These are phyloP conservation scores for Todus mexicanus DNA, from an alignment of 2,797 vertebrate genomes.

Conservation along the genomic window DNA sequence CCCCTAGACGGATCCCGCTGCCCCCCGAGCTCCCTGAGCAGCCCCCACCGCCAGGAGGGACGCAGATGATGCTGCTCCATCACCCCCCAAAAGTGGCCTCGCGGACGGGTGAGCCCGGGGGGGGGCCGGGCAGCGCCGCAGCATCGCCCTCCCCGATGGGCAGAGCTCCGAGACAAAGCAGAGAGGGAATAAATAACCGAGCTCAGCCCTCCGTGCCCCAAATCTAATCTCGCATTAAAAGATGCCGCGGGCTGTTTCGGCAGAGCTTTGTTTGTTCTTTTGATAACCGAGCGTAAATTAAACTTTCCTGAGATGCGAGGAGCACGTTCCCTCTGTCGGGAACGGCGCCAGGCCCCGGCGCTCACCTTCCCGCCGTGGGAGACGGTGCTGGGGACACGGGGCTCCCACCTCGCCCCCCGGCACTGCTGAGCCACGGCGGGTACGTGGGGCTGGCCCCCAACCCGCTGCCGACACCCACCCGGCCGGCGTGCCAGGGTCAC, in stretches of 20 bases:
- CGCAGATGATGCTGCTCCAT: not conserved
- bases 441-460: not conserved
- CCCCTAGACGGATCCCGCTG: accelerated
- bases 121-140: not conserved
- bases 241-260: conserved; percentile 21
- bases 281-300: conserved; percentile 43
- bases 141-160: not conserved
- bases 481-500: not conserved
- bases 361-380: not conserved
- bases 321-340: not conserved
- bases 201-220: not conserved
- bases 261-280: conserved; percentile 65
- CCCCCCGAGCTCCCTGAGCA: not conserved
- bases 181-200: conserved; percentile 29
- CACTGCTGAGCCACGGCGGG: not conserved
- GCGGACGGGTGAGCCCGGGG: accelerated
- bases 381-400: not conserved
- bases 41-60: not conserved
- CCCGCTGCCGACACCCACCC: not conserved
- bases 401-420: accelerated
- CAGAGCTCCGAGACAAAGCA: not conserved
- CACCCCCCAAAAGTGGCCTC: accelerated
- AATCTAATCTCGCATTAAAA: conserved; percentile 53
- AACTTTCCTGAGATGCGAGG: conserved; percentile 55
- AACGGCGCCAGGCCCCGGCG: not conserved